phyloP scores from a whole-genome alignment of 2,113 vertebrate species.

The Tretioscincus oriximinensis region DNA sequence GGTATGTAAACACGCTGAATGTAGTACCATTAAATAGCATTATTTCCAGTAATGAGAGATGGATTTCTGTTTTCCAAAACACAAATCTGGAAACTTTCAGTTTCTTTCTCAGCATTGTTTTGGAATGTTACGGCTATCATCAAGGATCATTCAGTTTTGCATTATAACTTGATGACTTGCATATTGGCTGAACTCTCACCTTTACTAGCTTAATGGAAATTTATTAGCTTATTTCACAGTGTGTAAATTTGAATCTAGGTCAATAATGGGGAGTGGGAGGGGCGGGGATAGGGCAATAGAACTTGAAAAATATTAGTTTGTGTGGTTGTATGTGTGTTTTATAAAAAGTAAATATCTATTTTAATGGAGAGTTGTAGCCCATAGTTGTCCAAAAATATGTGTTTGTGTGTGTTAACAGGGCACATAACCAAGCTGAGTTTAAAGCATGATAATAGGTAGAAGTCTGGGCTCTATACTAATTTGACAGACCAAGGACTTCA shows the following conservation, averaged over 20 bases:
- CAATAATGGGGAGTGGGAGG: constrained; percentile 71
- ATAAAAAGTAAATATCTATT: constrained; percentile 72
- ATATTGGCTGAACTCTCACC: constrained; percentile 76
- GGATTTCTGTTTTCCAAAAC: constrained; percentile 51
- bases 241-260: constrained; percentile 82
- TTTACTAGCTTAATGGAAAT: constrained; percentile 81
- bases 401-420: constrained; percentile 49
- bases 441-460: constrained; percentile 62
- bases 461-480: constrained; percentile 61
- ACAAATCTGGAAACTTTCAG: constrained; percentile 47
- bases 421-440: constrained; percentile 38
- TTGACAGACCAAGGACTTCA: constrained; percentile 68
- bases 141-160: constrained; percentile 78
- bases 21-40: constrained; percentile 22
- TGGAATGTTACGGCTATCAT: constrained; percentile 67
- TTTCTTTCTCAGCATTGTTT: constrained; percentile 17
- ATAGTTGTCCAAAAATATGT: constrained; percentile 57
- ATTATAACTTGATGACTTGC: constrained; percentile 77
- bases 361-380: constrained; percentile 66
- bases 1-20: not conserved
- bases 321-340: not conserved
- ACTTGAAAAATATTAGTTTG: constrained; percentile 60
- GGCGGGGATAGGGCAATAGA: constrained; percentile 71
- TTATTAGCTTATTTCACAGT: constrained; percentile 81
- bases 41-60: constrained; percentile 46